phyloP scores from a whole-genome alignment of 2,797 vertebrate species.

The Rhinogobio ventralis region DNA sequence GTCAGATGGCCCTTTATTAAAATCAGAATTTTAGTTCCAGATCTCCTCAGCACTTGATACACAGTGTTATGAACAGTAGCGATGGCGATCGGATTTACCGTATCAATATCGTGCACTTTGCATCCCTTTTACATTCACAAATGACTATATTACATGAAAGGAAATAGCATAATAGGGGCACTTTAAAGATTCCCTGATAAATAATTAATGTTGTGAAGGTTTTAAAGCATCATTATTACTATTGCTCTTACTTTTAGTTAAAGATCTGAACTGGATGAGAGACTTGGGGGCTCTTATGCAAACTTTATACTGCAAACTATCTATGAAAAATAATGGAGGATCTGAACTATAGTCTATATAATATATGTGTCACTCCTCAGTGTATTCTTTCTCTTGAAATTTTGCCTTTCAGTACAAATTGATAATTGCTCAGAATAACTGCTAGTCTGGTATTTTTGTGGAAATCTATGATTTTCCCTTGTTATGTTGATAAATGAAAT shows the following conservation, averaged over 20 bases:
- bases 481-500: constrained; percentile 39
- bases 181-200: neutral
- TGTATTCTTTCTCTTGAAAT: neutral
- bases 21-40: too few relatives aligned
- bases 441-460: constrained; percentile 39
- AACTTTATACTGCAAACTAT: neutral
- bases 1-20: too few relatives aligned
- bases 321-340: neutral
- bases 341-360: neutral
- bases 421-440: neutral
- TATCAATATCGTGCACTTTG: neutral
- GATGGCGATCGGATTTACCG: too few relatives aligned
- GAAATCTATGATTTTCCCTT: constrained; percentile 21
- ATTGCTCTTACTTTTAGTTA: neutral
- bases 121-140: neutral
- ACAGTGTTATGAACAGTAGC: too few relatives aligned
- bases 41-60: too few relatives aligned
- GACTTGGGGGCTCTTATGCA: neutral
- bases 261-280: neutral
- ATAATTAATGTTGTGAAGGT: neutral
- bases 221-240: neutral
- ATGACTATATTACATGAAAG: neutral
- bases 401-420: neutral
- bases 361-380: neutral
- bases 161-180: neutral